Base-by-base conservation (phyloP, 2,797 vertebrate genomes). In the Sebastes cheni region DNA sequence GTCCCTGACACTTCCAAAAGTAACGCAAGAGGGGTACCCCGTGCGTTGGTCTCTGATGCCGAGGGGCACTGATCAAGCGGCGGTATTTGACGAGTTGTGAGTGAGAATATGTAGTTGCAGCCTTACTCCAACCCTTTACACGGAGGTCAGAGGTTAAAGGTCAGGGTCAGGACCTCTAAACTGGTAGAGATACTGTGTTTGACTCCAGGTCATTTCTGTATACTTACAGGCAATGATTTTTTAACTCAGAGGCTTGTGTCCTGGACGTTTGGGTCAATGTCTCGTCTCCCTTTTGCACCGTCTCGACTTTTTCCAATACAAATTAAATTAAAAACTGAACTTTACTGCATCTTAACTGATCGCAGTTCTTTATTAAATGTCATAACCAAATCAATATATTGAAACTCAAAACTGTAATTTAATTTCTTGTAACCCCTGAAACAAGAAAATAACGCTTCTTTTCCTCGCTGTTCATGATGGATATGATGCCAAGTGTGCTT, bases 101-200 rank as follows among this genome's bases (percentile, higher is more conserved):
- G 46, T 50, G 46, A 50, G 46, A 50, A 50, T 50, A 50, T 50
- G 46, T 29, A 22, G 30, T 25, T 60, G 52, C 36, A 42, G 50
- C 8, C 4, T 83, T 4, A 23, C 25, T 42, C 8, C 3, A 20
- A 56, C 42, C 27, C 5, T 56, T 56, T 12, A 46, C 16, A 36
- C 4, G 4, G 54, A 67, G 59, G 39, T 60, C 73, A 68, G 6
- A 72, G 76, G 65, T 79, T 67, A 70, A 52, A 77, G 67, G 59
- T 79, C 27, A 65, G 36, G 54, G 52, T 75, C 72, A 72, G 34
- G 58, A 61, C 67, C 62, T 65, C 55, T 73, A 34, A 67, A 58
- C 65, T 66, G 32, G 8, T 30, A 46, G 30, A 58, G 20, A 58
- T 46, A n/a, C 36, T n/a, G 34, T 80, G 20, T 50, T 79, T 72